These are phyloP conservation scores for Sebastes taczanowskii DNA, from an alignment of 2,797 vertebrate genomes.

Conservation along the genomic window DNA sequence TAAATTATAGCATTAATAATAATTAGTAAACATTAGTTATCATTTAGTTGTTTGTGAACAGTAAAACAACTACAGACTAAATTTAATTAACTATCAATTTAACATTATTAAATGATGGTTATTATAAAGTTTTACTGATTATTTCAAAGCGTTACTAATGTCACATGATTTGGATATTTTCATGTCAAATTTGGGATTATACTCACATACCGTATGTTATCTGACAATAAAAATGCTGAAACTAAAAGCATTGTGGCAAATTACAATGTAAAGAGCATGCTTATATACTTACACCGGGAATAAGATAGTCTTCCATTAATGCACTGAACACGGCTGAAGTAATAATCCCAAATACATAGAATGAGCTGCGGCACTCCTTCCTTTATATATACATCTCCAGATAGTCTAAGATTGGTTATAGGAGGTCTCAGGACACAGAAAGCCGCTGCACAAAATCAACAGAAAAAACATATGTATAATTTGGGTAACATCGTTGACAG, in stretches of 20 bases:
- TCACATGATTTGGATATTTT: no score
- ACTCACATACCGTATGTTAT: not conserved
- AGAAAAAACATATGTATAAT: not conserved
- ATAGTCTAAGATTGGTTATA: rapidly evolving
- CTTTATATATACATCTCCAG: rapidly evolving
- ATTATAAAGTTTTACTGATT: no score
- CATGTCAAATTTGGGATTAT: no score
- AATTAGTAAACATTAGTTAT: no score
- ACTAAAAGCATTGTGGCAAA: not conserved
- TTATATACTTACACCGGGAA: not conserved
- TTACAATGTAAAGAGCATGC: not conserved
- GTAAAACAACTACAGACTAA: rapidly evolving
- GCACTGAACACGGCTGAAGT: rapidly evolving
- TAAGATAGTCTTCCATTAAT: rapidly evolving
- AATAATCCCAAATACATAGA: no score
- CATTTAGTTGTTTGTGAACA: no score
- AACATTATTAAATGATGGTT: rapidly evolving
- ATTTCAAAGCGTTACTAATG: no score
- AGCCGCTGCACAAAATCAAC: not conserved
- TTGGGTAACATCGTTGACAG: not conserved
- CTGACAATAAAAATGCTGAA: not conserved
- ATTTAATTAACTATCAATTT: no score
- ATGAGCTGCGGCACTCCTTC: rapidly evolving
- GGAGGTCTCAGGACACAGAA: not conserved
- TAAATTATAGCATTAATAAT: no score